phyloP scores from a whole-genome alignment of 2,113 vertebrate genomes.

The Aphyosemion australe region DNA sequence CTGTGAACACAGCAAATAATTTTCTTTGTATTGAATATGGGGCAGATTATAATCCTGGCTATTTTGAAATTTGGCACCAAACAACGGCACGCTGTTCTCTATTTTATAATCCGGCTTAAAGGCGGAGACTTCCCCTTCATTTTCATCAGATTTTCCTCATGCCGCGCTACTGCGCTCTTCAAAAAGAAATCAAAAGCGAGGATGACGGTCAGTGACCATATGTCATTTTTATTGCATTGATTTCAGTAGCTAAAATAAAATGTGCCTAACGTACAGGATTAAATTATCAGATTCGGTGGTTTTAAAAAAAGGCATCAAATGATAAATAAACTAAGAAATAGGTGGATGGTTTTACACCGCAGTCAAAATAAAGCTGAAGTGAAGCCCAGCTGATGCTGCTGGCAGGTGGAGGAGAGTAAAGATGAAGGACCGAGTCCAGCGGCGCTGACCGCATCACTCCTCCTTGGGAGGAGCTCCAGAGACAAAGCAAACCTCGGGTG shows the following conservation, averaged over 20 bases:
- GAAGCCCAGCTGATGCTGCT: conserved; percentile 30
- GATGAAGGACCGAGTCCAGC: conserved; percentile 53
- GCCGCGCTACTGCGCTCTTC: conserved; percentile 10
- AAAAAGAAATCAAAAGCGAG: conserved; percentile 37
- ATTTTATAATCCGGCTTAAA: conserved; percentile 58
- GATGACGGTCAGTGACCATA: conserved; percentile 38
- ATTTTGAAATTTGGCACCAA: conserved; percentile 44
- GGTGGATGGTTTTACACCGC: conserved; percentile 37
- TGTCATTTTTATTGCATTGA: conserved; percentile 73
- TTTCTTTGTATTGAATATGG: conserved; percentile 35
- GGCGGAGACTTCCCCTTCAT: conserved; percentile 42
- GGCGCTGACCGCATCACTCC: conserved; percentile 48
- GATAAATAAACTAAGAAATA: conserved; percentile 56
- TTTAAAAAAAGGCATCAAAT: conserved; percentile 64
- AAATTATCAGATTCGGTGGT: conserved; percentile 49
- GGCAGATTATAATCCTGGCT: conserved; percentile 48
- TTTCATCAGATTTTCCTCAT: conserved; percentile 44
- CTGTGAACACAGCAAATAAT: conserved; percentile 19
- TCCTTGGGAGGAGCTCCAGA: conserved; percentile 24
- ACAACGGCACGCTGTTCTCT: conserved; percentile 40
- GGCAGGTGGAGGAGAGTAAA: conserved; percentile 57
- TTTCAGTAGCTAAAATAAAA: conserved; percentile 70
- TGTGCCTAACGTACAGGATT: conserved; percentile 61
- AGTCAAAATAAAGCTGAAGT: conserved; percentile 37
- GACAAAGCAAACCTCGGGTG: conserved; percentile 28